A percentile compares a stretch with the other conserved stretches of the same genome.
These are phyloP conservation scores for Smutsia gigantea DNA, from an alignment of 2,797 vertebrate species.

Conservation along the genomic window DNA sequence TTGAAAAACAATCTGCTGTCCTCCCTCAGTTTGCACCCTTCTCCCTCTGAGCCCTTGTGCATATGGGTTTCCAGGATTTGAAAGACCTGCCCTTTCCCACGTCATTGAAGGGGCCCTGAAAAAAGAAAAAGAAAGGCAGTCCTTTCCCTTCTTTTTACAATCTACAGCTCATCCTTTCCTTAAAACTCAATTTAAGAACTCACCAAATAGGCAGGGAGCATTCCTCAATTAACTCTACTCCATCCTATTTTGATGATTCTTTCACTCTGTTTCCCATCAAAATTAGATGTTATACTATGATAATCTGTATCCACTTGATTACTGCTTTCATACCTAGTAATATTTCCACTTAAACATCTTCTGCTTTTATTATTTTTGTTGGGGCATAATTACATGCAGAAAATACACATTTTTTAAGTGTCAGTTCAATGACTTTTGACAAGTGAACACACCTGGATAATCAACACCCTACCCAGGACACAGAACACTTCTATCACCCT, in stretches of 20 bases:
- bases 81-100: background rate
- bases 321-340: background rate
- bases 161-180: background rate
- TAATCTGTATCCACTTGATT: background rate
- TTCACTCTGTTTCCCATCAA: background rate
- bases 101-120: too few species aligned
- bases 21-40: background rate
- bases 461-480: background rate
- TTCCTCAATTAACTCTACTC: background rate
- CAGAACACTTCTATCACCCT: background rate
- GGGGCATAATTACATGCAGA: background rate
- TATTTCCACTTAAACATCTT: constrained; percentile 34
- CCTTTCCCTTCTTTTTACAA: background rate
- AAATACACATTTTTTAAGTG: constrained; percentile 5
- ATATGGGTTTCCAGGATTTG: background rate
- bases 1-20: background rate
- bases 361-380: background rate
- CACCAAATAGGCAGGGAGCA: background rate
- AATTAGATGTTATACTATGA: background rate
- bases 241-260: background rate
- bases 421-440: background rate
- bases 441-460: background rate
- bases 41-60: background rate
- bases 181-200: background rate
- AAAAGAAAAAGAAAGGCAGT: too few species aligned